Evolutionary conservation across 2,113 vertebrate species (phyloP).

Genomic region (Clinocottus analis): DNA sequence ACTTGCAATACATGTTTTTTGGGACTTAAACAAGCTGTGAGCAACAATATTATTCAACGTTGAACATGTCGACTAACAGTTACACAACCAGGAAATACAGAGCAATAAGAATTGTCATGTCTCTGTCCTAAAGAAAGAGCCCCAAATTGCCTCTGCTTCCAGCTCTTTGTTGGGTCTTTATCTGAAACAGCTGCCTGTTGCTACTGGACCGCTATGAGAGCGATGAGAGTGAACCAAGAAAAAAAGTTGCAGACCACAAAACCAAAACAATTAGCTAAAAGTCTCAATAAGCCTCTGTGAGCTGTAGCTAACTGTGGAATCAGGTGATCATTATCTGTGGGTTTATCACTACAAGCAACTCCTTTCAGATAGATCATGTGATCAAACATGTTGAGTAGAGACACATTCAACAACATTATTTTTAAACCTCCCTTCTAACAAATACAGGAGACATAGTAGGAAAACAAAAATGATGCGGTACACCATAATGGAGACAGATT

Average conservation of each 20-base stretch:
- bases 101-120: not conserved
- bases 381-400: not conserved
- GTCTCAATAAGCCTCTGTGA: not conserved
- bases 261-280: not conserved
- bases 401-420: not conserved
- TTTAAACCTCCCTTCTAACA: not conserved
- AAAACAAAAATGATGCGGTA: constrained; percentile 26
- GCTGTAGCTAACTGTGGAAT: not conserved
- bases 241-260: not conserved
- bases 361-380: not conserved
- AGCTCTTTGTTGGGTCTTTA: not conserved
- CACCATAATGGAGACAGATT: constrained; percentile 30
- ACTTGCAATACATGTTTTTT: not conserved
- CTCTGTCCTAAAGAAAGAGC: not conserved
- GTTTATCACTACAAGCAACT: not conserved
- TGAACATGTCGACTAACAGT: not conserved
- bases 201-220: not conserved
- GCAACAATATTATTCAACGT: not conserved
- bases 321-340: not conserved
- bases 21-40: constrained; percentile 16
- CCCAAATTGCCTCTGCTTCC: not conserved
- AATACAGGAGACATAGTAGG: constrained; percentile 17
- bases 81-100: not conserved
- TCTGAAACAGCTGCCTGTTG: not conserved
- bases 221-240: not conserved